Evolutionary conservation across 2,797 vertebrate genomes (phyloP), one percentile per base, ranked within the genome.

Genomic region (Danio albolineatus): DNA sequence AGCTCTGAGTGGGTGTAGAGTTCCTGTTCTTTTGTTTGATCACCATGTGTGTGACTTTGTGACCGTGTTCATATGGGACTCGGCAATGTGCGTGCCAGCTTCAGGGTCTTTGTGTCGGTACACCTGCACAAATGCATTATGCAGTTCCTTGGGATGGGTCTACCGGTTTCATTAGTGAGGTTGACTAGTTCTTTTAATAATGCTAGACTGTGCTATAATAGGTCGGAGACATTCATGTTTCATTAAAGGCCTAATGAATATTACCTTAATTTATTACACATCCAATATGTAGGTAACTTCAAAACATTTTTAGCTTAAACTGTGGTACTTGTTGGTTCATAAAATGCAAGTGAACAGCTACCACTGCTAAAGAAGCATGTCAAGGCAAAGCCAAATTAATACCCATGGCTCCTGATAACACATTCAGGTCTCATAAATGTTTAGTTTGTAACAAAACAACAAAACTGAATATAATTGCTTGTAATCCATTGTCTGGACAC

Each of bases 21-120:
- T 78, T 84, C 67, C 78, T 84, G 83, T 83, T 79, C 71, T 62
- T 64, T 53, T 76, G 48, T 81, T 83, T 81, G 74, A 81, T 72
- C 57, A 51, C 46, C 56, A 61, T 73, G 61, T 76, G 78, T 78
- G 56, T 76, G 79, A 79, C 75, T 67, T 67, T 81, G 74, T 78
- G 70, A 78, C 46, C 48, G 12, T 16, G 62, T 66, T 82, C 61
- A 71, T 79, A 60, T 73, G 59, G 73, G 78, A 81, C 69, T 62
- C 56, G 1, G n/a, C 21, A 16, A 39, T 28, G 46, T 72, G 76
- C n/a, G 76, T 70, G 76, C 67, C 76, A 51, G 39, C 57, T 79
- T 79, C 56, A 61, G 76, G 46, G 66, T 78, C 66, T 71, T 78
- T 78, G 66, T 70, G 65, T 69, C 1, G 4, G 43, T 69, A 51